These are phyloP conservation scores for Dicyrtomina minuta DNA, from an alignment of 2,888 invertebrate species.

Conservation along the genomic window DNA sequence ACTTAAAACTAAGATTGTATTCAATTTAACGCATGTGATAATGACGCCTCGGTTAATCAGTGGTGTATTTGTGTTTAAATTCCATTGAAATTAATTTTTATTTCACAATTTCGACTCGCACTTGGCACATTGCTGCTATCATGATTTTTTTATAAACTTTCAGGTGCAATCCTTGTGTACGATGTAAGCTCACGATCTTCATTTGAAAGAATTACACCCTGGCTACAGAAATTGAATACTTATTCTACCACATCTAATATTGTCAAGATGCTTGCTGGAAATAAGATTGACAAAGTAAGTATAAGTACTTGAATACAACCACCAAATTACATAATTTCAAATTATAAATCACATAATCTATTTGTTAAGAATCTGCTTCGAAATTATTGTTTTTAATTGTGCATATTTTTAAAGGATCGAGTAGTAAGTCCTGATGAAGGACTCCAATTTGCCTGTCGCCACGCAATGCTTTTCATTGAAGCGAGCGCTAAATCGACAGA, in stretches of 20 bases:
- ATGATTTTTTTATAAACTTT: too few species aligned
- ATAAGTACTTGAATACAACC: too few species aligned
- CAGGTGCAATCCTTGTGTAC: slow-evolving; percentile 81
- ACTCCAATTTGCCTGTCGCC: slow-evolving; percentile 88
- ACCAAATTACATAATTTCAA: too few species aligned
- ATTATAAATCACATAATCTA: too few species aligned
- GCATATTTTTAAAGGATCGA: slow-evolving; percentile 64
- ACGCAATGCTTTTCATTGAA: slow-evolving; percentile 95
- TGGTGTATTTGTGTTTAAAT: neutral
- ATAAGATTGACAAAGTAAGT: too few species aligned
- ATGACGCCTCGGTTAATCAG: neutral
- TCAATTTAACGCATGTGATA: neutral
- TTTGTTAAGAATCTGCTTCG: too few species aligned
- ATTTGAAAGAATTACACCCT: slow-evolving; percentile 83
- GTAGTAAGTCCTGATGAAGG: slow-evolving; percentile 89
- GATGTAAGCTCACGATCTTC: slow-evolving; percentile 82
- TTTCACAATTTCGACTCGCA: slow-evolving; percentile 9
- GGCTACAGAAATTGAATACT: slow-evolving; percentile 92
- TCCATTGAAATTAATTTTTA: neutral
- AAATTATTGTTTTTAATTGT: slow-evolving; percentile 46
- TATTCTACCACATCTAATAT: slow-evolving; percentile 92
- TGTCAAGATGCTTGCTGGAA: slow-evolving; percentile 95
- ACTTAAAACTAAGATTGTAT: neutral
- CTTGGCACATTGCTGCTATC: too few species aligned
- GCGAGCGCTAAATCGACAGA: slow-evolving; percentile 96